Evolutionary conservation across 2,113 vertebrate species (phyloP), one percentile per base, ranked within the genome.

Genomic region (Kryptolebias marmoratus): DNA sequence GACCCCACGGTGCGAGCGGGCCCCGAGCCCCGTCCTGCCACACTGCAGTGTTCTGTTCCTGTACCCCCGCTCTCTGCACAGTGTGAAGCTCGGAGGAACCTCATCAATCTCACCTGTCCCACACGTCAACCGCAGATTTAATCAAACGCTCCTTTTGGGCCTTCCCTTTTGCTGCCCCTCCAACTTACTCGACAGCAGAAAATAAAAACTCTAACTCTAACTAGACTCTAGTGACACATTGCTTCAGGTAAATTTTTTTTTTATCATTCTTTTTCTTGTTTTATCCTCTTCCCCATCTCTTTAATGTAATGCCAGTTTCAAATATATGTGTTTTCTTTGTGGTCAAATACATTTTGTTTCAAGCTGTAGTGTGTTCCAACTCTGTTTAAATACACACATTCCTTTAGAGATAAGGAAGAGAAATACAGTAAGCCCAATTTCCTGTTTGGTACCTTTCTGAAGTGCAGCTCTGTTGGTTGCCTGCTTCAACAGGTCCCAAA

Each of bases 81-180:
- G 92, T 95, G 92, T 95, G 97, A 96, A 94, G 89, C 93, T 90
- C 94, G 93, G 95, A 95, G 96, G 96, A 96, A 96, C 96, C 87
- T 97, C 96, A 99, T 99, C 96, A 96, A 98, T 99, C 97, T 98
- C 96, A 87, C 94, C 93, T 92, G 95, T 94, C 94, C 48, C 71
- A 87, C 90, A 88, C 93, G 96, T 96, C 96, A 97, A 93, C 96
- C 87, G 64, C 92, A 93, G 92, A 93, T 94, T 94, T 94, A 94
- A 94, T 95, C 93, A 94, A 94, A 91, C 80, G 93, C 89, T 93
- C 87, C 88, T 82, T 94, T 73, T 85, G 93, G 94, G 90, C 94
- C 93, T 89, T 84, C 83, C 76, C 14, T 82, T 72, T 73, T 77
- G 68, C 89, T 81, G 84, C 83, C 83, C 59, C 91, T 88, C 72